phyloP scores from a whole-genome alignment of 2,113 vertebrate species.

The Rhynchomys soricoides region DNA sequence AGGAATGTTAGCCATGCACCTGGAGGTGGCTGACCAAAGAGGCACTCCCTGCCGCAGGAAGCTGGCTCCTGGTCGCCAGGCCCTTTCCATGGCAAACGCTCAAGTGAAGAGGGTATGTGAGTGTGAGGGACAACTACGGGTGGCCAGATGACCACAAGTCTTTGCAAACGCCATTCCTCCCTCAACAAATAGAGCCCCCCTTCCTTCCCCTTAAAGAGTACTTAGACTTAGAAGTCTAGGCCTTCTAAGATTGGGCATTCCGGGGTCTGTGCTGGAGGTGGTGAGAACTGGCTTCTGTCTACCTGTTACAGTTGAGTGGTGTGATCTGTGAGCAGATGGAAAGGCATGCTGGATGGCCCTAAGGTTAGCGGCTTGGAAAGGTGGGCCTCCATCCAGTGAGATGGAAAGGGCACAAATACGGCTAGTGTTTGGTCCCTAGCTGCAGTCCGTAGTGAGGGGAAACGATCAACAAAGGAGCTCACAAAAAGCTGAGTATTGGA shows the following conservation, averaged over 20 bases:
- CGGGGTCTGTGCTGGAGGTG: rapidly evolving
- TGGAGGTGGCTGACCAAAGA: background rate
- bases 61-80: background rate
- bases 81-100: rapidly evolving
- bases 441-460: rapidly evolving
- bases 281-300: background rate
- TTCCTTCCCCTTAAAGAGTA: rapidly evolving
- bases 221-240: background rate
- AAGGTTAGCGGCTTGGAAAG: background rate
- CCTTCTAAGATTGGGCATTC: background rate
- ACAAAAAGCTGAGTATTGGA: background rate
- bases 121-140: rapidly evolving
- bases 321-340: background rate
- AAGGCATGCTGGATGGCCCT: too few relatives aligned
- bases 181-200: background rate
- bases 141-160: background rate
- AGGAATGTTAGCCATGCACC: rapidly evolving
- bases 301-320: background rate
- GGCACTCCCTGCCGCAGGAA: background rate
- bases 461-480: too few relatives aligned
- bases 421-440: background rate
- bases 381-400: background rate
- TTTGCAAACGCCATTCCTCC: background rate
- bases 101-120: rapidly evolving
- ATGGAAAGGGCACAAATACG: too few relatives aligned